Conservation (phyloP, 2,113 vertebrate species). For the Oreochromis tanganicae region DNA sequence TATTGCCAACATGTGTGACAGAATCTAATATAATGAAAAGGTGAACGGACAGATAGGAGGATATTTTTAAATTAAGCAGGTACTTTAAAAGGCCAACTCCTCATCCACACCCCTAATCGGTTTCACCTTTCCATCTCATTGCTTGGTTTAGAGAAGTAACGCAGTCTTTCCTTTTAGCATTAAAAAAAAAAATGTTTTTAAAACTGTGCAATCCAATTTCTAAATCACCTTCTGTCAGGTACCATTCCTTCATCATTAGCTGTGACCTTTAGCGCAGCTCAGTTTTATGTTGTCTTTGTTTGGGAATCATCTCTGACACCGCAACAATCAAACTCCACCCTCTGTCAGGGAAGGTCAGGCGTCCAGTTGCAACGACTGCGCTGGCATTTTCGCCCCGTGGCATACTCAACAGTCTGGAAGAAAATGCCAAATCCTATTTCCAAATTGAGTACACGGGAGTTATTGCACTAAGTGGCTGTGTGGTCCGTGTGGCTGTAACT, state of each 20-base stretch:
- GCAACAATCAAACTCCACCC: neutral
- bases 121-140: neutral
- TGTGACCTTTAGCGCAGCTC: neutral
- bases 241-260: neutral
- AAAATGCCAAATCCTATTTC: constrained; percentile 16
- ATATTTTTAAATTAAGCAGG: neutral
- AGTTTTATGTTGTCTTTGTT: neutral
- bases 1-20: neutral
- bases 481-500: constrained; percentile 34
- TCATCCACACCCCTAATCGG: neutral
- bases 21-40: neutral
- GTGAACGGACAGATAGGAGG: neutral
- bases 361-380: neutral
- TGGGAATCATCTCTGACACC: neutral
- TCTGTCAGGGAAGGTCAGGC: neutral
- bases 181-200: neutral
- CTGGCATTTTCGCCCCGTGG: neutral
- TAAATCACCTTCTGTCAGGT: neutral
- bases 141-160: neutral
- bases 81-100: neutral
- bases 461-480: constrained; percentile 33
- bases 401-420: neutral
- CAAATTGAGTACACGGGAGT: constrained; percentile 4
- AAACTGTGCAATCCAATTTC: neutral
- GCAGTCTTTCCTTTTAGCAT: neutral